Conservation (phyloP, 2,888 invertebrate genomes). For the Luperina testacea region DNA sequence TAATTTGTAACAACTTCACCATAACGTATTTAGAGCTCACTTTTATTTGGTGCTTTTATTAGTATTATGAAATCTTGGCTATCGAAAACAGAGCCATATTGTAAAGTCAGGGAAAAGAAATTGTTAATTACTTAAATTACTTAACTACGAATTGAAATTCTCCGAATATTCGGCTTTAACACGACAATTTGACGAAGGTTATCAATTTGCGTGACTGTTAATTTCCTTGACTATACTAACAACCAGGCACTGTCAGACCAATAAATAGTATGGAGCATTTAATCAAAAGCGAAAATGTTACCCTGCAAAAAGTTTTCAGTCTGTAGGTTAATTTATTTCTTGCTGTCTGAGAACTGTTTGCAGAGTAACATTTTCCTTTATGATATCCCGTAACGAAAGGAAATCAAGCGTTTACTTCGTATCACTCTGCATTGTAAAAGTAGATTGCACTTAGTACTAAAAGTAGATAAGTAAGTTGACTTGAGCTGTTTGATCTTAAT, state of each 20-base stretch:
- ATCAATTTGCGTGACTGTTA: not conserved
- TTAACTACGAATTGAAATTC: not conserved
- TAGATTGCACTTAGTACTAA: slow-evolving; percentile 14
- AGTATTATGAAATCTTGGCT: no score
- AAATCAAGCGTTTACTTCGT: not conserved
- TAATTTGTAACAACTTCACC: not conserved
- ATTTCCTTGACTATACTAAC: not conserved
- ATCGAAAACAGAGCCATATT: not conserved
- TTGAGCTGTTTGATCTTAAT: slow-evolving; percentile 26
- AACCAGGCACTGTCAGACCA: not conserved
- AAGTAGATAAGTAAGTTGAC: slow-evolving; percentile 8
- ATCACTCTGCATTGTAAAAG: not conserved
- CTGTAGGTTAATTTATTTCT: not conserved
- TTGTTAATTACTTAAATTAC: no score
- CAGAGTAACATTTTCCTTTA: not conserved
- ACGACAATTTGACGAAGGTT: not conserved
- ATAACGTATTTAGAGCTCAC: not conserved
- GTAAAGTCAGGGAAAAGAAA: not conserved
- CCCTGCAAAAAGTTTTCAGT: not conserved
- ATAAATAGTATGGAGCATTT: not conserved
- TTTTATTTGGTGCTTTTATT: not conserved
- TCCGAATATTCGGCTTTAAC: not conserved
- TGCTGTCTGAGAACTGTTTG: not conserved
- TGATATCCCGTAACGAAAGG: not conserved
- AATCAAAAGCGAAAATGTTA: not conserved